Evolutionary conservation across 2,113 vertebrate species (phyloP), one percentile per base, ranked within the genome.

Genomic region (Petromus typicus): DNA sequence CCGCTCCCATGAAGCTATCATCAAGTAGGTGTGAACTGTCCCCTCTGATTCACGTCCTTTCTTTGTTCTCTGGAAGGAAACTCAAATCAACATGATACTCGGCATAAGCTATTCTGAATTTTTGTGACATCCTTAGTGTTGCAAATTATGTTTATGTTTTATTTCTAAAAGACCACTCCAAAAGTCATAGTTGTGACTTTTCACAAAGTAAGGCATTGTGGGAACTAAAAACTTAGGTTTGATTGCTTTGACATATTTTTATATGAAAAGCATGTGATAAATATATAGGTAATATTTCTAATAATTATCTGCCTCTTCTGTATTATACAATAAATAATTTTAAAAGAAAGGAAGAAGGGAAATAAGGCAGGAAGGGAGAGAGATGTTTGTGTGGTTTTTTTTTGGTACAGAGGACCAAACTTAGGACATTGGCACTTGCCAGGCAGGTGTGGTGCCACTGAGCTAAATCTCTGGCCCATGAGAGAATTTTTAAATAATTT

Each of bases 1-100:
- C 98, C 99, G 99, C 98, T 99, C 99, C 96, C 99, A 99, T 97
- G 99, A 99, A 99, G 99, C 99, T 98, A 99, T 99, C 99, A 99
- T 99, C 99, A 99, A 99, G 99, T 99, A 99, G 98, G 99, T 99
- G 98, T 99, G 98, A 98, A 97, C 98, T 98, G 97, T 98, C 97
- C 98, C 27, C 96, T 97, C 97, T 91, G 86, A 96, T 94, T 97
- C 96, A 87, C 54, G 82, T 13, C 73, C 95, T 92, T 97, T 84
- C 88, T 92, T 92, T 88, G 94, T 32, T 43, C 61, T 96, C 92
- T 76, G 67, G 23, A 48, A 89, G 81, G 61, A 90, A 91, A 63
- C 87, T 56, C 85, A 64, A 34, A 82, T 67, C 5, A 48, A 4
- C 64, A 48, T 64, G n/a, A 51, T 61, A 43, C n/a, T 63, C 64